These are phyloP conservation scores for Squalus acanthias DNA, from an alignment of 2,797 vertebrate genomes.

Conservation along the genomic window DNA sequence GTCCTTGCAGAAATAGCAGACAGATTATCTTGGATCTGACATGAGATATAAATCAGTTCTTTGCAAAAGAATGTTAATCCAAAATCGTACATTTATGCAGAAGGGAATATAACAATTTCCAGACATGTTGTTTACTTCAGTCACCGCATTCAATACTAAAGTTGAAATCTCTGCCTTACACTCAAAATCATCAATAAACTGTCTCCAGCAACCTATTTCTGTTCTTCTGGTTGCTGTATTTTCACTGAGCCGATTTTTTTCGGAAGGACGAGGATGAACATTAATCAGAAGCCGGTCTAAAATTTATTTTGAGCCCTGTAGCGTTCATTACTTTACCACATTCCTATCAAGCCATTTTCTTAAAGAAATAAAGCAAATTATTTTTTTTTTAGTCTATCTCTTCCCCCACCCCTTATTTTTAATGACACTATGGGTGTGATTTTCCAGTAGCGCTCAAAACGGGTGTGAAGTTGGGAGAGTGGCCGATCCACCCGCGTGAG, in stretches of 20 bases:
- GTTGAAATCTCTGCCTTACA: background rate
- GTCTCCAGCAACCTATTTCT: background rate
- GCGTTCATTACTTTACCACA: background rate
- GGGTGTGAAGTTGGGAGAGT: background rate
- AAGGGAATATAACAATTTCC: background rate
- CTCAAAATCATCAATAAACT: background rate
- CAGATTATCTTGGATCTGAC: conserved; percentile 7
- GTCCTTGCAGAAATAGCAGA: conserved; percentile 2
- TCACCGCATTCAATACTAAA: background rate
- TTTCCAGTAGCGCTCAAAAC: background rate
- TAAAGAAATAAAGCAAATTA: background rate
- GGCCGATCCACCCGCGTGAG: background rate
- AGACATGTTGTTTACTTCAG: background rate
- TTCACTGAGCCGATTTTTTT: background rate
- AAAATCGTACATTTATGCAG: background rate
- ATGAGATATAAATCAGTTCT: background rate
- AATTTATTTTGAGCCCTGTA: background rate
- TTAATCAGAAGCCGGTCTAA: background rate
- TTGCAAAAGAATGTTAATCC: conserved; percentile 19
- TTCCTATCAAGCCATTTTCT: background rate
- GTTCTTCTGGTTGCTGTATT: background rate
- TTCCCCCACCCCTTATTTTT: background rate
- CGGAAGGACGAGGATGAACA: background rate
- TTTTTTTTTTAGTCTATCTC: background rate
- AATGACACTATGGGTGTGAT: background rate